These are phyloP conservation scores for Oxyteleia sp. DNA, from an alignment of 2,888 invertebrate species.

Conservation along the genomic window DNA sequence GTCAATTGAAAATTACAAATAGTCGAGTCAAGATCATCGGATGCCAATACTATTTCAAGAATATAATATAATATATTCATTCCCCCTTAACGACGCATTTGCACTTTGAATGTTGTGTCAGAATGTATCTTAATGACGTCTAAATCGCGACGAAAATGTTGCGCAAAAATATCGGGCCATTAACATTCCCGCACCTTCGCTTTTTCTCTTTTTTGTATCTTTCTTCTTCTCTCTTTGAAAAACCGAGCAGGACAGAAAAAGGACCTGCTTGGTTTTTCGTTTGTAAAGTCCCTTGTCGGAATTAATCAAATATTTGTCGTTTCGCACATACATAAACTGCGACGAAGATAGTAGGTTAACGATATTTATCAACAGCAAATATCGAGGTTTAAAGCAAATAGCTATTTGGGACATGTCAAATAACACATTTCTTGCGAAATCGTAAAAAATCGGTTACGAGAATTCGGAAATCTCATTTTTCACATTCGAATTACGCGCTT, in stretches of 20 bases:
- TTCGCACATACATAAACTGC: slow-evolving; percentile 16
- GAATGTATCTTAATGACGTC: too few species aligned
- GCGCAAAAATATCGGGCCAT: too few species aligned
- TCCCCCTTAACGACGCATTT: slow-evolving; percentile 1
- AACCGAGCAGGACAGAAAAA: too few species aligned
- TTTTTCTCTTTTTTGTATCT: neutral
- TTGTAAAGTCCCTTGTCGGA: slow-evolving; percentile 15
- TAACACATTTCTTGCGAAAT: neutral
- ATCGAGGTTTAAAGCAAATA: slow-evolving; percentile 39
- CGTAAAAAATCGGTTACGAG: too few species aligned
- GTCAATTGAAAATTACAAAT: too few species aligned
- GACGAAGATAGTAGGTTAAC: slow-evolving; percentile 64
- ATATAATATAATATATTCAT: too few species aligned
- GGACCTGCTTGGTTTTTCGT: slow-evolving; percentile 9
- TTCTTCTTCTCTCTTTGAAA: neutral
- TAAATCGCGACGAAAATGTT: too few species aligned
- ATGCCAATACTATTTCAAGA: slow-evolving; percentile 37
- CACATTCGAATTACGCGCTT: too few species aligned
- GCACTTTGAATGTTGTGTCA: too few species aligned
- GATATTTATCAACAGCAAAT: slow-evolving; percentile 59
- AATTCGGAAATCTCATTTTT: too few species aligned
- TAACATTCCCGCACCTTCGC: too few species aligned
- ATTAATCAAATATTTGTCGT: slow-evolving; percentile 50
- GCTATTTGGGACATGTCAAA: slow-evolving; percentile 27
- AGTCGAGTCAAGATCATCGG: slow-evolving; percentile 40